Base-by-base conservation (phyloP, 2,113 vertebrate species). In the Perccottus glenii region DNA sequence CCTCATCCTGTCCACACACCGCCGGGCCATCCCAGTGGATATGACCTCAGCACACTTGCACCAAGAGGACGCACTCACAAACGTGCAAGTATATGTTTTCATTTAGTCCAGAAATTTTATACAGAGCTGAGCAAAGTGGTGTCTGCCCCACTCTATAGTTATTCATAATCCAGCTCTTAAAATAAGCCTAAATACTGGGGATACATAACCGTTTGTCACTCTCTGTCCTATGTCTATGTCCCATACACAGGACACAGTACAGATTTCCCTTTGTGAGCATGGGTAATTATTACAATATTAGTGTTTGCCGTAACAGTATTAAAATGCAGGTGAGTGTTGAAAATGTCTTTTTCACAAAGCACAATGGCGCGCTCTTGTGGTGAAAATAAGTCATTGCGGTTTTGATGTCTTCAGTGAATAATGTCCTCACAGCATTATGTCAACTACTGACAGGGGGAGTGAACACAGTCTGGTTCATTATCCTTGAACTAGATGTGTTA, bases 1-100 rank as follows among this genome's bases (percentile, higher is more conserved):
- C 75, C 75, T 91, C 88, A 91, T 90, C 86, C 87, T 90, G 87
- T 87, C 87, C 68, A 9, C 81, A 77, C 80, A 73, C 15, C 43
- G 33, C 75, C 32, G 4, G 66, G 64, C 74, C 87, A 63, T 92
- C 91, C 90, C 89, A 75, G 4, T 86, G 85, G 91, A 92, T 80
- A 87, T 92, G 91, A 93, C 86, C 91, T 91, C 90, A 91, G 86
- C 88, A 88, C 44, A 87, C 86, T 77, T n/a, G 73, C 71, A 75
- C 57, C 1, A 56, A 73, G 59, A 86, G 65, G 56, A 82, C 50
- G 0, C 46, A 64, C 74, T 67, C 79, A 67, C 78, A 71, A 73
- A 69, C 9, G 15, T 70, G 44, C 15, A 63, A 69, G 62, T 68
- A 32, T 70, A 60, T 73, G 65, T 78, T 82, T 75, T 86, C 78